Percentiles rank a stretch among this genome's conserved stretches.
phyloP scores from a whole-genome alignment of 2,888 invertebrate species.

The Leucophenga maculata region DNA sequence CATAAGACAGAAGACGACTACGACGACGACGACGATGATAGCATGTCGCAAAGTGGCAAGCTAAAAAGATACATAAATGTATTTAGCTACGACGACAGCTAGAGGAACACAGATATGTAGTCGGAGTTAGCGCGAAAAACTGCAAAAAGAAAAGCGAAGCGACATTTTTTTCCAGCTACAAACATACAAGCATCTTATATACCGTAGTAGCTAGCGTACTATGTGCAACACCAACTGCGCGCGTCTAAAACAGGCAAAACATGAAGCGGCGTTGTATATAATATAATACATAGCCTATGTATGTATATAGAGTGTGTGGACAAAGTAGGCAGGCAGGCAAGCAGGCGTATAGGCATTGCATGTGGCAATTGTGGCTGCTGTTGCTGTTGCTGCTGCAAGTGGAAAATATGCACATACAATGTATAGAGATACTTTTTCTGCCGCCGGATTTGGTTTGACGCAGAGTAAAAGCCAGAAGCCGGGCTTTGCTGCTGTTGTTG shows the following conservation, averaged over 20 bases:
- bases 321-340: constrained; percentile 17
- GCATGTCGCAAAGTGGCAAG: background rate
- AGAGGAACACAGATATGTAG: background rate
- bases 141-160: constrained; percentile 17
- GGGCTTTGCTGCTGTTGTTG: constrained; percentile 30
- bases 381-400: constrained; percentile 50
- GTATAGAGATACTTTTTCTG: constrained; percentile 62
- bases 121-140: constrained; percentile 4
- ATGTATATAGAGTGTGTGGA: constrained; percentile 33
- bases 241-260: constrained; percentile 64
- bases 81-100: constrained; percentile 6
- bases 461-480: constrained; percentile 20
- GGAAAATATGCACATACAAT: constrained; percentile 54
- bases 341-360: background rate
- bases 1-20: constrained; percentile 8
- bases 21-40: constrained; percentile 51
- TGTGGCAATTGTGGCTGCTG: constrained; percentile 35
- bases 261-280: constrained; percentile 45
- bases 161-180: constrained; percentile 1
- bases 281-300: constrained; percentile 50
- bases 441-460: constrained; percentile 37
- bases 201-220: too few species aligned
- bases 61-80: background rate
- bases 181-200: too few species aligned
- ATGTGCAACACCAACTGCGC: too few species aligned